A percentile compares a stretch with the other conserved stretches of the same genome.
phyloP scores from a whole-genome alignment of 92 coral and sea anemone genomes.

The Siderastrea radians region DNA sequence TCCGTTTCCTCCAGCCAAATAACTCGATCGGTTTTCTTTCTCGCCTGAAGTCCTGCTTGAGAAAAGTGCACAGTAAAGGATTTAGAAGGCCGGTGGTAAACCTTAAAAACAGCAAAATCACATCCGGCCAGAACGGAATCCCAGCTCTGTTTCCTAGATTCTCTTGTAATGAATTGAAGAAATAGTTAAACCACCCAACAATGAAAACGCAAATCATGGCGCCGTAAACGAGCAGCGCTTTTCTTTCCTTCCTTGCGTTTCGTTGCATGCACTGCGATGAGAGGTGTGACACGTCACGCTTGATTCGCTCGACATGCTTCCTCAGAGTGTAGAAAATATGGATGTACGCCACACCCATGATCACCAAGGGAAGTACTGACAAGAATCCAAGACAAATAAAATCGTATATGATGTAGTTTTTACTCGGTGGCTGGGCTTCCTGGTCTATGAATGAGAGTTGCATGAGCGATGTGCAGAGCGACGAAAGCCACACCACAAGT shows the following conservation, averaged over 20 bases:
- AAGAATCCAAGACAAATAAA: conserved; percentile 57
- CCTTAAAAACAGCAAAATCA: conserved; percentile 50
- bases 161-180: conserved; percentile 59
- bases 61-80: conserved; percentile 79
- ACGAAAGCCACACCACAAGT: conserved; percentile 58
- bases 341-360: conserved; percentile 76
- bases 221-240: conserved; percentile 72
- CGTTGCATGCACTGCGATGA: conserved; percentile 42
- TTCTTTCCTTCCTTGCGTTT: conserved; percentile 74
- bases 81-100: conserved; percentile 79
- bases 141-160: conserved; percentile 40
- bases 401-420: conserved; percentile 51
- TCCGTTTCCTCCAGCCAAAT: not conserved
- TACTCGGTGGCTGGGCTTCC: conserved; percentile 15
- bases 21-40: conserved; percentile 47
- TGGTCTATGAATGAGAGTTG: conserved; percentile 69
- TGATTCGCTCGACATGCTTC: conserved; percentile 68
- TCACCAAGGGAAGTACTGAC: conserved; percentile 66
- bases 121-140: conserved; percentile 72
- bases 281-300: conserved; percentile 64
- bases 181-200: conserved; percentile 83
- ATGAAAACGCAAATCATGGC: conserved; percentile 78
- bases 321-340: conserved; percentile 72
- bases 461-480: conserved; percentile 60
- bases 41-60: conserved; percentile 81